Percentiles rank a stretch among this genome's conserved stretches.
Evolutionary conservation across 2,888 invertebrate genomes (phyloP).

Genomic region (Acanthopleura granulata): DNA sequence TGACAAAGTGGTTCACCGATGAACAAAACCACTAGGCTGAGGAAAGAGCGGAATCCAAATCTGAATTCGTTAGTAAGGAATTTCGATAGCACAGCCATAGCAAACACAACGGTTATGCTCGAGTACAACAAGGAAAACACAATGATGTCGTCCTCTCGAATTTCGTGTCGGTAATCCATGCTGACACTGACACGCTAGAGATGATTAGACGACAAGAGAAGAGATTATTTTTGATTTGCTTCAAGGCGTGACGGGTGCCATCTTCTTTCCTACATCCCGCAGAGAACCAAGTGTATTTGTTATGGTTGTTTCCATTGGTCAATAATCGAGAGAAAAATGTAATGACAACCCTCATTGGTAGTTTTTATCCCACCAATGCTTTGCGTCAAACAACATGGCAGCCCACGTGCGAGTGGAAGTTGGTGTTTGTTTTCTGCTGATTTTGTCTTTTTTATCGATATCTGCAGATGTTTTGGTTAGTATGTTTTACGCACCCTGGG

Average conservation of each 20-base stretch:
- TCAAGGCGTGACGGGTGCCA: conserved; percentile 20
- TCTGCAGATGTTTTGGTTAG: neutral
- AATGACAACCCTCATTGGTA: conserved; percentile 18
- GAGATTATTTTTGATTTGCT: neutral
- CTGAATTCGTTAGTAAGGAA: conserved; percentile 66
- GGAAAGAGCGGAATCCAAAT: conserved; percentile 64
- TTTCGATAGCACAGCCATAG: conserved; percentile 66
- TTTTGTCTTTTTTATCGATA: neutral
- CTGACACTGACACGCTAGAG: conserved; percentile 4
- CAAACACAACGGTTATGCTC: conserved; percentile 64
- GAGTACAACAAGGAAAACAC: conserved; percentile 65
- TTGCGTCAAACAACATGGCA: conserved; percentile 27
- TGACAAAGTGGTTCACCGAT: conserved; percentile 67
- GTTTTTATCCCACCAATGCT: neutral
- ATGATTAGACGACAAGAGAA: neutral
- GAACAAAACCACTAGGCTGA: conserved; percentile 63
- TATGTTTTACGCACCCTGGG: neutral
- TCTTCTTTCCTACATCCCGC: conserved; percentile 32
- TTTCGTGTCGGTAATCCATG: conserved; percentile 40
- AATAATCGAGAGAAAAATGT: neutral
- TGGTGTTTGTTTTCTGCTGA: neutral
- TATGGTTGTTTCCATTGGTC: conserved; percentile 22
- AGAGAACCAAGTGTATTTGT: neutral
- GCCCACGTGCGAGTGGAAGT: conserved; percentile 19
- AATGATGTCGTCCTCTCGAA: conserved; percentile 58